phyloP scores from a whole-genome alignment of 2,113 vertebrate genomes.

The Bombycilla garrulus region DNA sequence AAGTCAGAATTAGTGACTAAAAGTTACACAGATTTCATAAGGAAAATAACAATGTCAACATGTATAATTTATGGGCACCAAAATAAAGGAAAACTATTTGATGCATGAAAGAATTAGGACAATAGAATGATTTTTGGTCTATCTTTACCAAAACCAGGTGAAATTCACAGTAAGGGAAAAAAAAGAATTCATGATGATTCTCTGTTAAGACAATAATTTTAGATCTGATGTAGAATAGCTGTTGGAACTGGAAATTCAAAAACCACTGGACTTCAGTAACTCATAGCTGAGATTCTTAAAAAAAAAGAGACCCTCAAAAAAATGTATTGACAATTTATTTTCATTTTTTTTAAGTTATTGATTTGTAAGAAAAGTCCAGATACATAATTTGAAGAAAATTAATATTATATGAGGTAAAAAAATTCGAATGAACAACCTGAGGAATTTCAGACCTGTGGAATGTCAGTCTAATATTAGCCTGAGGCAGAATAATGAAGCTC shows the following conservation, averaged over 20 bases:
- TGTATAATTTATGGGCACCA: neutral
- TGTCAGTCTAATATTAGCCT: neutral
- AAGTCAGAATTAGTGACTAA: neutral
- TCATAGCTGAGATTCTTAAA: neutral
- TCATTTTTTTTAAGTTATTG: neutral
- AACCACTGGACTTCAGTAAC: neutral
- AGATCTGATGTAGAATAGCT: neutral
- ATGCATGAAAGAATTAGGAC: neutral
- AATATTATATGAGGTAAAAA: neutral
- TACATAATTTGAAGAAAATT: neutral
- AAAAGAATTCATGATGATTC: neutral
- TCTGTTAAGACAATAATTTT: neutral
- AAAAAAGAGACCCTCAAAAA: neutral
- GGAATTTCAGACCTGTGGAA: neutral
- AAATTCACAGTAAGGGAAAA: neutral
- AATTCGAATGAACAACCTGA: neutral
- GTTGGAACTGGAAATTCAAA: neutral
- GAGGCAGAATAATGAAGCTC: neutral
- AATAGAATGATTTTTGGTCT: fast-evolving
- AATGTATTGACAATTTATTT: neutral
- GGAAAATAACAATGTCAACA: neutral
- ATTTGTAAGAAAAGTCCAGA: neutral
- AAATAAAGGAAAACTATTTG: neutral
- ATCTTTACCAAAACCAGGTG: neutral
- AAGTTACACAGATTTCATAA: neutral